These are phyloP conservation scores for Clarias laeviceps DNA, from an alignment of 2,797 vertebrate genomes.

Conservation along the genomic window DNA sequence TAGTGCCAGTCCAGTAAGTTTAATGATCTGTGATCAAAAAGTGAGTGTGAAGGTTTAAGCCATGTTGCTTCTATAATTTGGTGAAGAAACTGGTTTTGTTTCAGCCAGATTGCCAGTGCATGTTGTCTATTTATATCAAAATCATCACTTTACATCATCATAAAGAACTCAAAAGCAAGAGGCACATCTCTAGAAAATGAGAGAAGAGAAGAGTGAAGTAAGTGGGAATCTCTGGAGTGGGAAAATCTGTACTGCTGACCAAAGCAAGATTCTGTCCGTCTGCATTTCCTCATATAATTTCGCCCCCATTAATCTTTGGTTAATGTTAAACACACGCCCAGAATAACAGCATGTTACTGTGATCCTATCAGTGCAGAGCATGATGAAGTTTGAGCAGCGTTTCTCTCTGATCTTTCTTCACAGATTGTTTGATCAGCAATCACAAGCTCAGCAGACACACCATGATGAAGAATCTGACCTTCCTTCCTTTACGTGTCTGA, in stretches of 20 bases:
- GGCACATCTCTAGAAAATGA: not conserved
- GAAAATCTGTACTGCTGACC: not conserved
- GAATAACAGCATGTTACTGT: not conserved
- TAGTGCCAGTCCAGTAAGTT: not conserved
- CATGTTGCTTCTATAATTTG: not conserved
- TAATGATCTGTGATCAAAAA: not conserved
- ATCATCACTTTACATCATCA: no score
- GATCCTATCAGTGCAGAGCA: conserved; percentile 8
- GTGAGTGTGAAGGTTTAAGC: not conserved
- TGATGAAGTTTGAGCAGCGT: conserved; percentile 13
- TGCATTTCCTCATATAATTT: conserved; percentile 14
- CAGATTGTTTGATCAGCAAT: conserved; percentile 49
- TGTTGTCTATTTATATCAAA: no score
- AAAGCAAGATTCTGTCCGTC: not conserved
- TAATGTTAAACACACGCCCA: not conserved
- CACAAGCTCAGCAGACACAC: conserved; percentile 25
- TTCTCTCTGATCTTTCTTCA: conserved; percentile 15
- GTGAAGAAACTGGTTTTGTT: not conserved
- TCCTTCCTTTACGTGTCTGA: conserved; percentile 36
- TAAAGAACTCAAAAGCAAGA: not conserved
- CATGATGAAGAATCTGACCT: conserved; percentile 43
- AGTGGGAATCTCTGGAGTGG: not conserved
- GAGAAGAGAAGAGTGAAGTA: not conserved
- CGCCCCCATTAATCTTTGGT: not conserved
- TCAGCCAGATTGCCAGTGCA: not conserved